A percentile compares a stretch with the other conserved stretches of the same genome.
Evolutionary conservation across 2,113 vertebrate genomes (phyloP).

Genomic region (Andinoacara biseriatus): DNA sequence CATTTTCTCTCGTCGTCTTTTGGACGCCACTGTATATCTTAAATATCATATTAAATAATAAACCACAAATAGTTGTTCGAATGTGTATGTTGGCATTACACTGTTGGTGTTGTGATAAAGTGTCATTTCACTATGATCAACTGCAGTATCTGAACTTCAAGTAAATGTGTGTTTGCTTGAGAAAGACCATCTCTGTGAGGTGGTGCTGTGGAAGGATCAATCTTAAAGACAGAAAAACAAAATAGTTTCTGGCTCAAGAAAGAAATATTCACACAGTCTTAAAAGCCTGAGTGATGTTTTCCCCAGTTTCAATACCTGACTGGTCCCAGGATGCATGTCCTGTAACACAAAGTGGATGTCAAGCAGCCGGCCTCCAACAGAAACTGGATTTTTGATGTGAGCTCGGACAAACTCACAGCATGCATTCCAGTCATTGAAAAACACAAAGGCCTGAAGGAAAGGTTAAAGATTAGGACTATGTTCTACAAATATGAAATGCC

Average conservation of each 20-base stretch:
- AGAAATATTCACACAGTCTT: too few relatives aligned
- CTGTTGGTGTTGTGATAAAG: background rate
- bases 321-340: background rate
- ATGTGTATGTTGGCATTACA: background rate
- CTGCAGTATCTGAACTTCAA: background rate
- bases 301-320: background rate
- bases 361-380: background rate
- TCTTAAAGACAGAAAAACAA: too few relatives aligned
- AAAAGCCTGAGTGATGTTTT: too few relatives aligned
- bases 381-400: background rate
- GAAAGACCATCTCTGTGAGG: background rate
- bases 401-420: background rate
- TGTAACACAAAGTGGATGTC: background rate
- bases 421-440: background rate
- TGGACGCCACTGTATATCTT: too few relatives aligned
- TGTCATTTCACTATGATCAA: background rate
- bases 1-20: too few relatives aligned
- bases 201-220: background rate
- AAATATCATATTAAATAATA: too few relatives aligned
- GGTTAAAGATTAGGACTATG: background rate
- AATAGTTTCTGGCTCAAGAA: too few relatives aligned
- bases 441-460: slow-evolving; percentile 45
- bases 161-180: background rate
- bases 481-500: background rate
- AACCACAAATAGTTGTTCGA: too few relatives aligned